Evolutionary conservation across 2,113 vertebrate species (phyloP).

Genomic region (Seriola quinqueradiata): DNA sequence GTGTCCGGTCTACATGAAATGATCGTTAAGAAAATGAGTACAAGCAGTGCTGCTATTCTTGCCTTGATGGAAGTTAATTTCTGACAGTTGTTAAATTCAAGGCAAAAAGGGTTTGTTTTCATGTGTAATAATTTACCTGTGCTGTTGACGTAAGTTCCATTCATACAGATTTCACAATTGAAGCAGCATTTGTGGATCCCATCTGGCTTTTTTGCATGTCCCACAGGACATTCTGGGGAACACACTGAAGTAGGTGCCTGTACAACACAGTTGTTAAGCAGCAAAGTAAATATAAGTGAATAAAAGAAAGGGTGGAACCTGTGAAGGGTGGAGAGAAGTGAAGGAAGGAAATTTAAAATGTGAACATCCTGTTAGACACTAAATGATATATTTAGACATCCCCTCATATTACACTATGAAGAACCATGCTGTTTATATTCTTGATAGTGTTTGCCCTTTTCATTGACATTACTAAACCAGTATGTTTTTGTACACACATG

Average conservation of each 20-base stretch:
- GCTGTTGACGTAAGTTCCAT: conserved; percentile 85
- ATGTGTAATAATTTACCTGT: conserved; percentile 75
- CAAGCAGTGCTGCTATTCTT: too few species aligned
- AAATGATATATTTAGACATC: background rate
- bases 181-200: conserved; percentile 86
- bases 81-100: too few species aligned
- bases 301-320: background rate
- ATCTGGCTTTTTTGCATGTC: conserved; percentile 34
- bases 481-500: too few species aligned
- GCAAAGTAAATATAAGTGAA: background rate
- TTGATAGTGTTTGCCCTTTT: too few species aligned
- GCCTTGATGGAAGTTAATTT: too few species aligned
- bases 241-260: conserved; percentile 69
- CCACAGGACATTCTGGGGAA: conserved; percentile 50
- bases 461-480: too few species aligned
- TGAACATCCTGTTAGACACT: background rate
- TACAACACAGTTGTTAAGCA: background rate
- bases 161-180: conserved; percentile 78
- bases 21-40: too few species aligned
- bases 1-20: too few species aligned
- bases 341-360: too few species aligned
- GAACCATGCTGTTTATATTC: too few species aligned
- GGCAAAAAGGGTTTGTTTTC: background rate
- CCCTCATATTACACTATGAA: too few species aligned
- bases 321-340: background rate